Evolutionary conservation across 2,113 vertebrate species (phyloP).

Genomic region (Heteronetta atricapilla): DNA sequence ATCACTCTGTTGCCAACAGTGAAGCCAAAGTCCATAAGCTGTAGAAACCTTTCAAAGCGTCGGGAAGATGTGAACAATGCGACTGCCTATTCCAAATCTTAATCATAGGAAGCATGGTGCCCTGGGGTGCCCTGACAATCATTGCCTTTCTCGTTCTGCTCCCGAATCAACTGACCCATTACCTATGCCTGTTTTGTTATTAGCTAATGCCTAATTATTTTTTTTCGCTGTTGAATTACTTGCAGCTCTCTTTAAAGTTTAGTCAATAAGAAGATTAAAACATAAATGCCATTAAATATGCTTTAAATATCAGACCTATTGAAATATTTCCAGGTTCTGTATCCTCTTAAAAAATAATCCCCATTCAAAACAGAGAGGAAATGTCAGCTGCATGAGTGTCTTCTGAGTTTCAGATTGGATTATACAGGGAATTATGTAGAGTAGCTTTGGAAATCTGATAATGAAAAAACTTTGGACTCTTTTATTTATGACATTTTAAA

Average conservation of each 20-base stretch:
- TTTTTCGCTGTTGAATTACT: conserved; percentile 72
- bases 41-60: background rate
- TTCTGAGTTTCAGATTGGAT: conserved; percentile 77
- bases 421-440: conserved; percentile 76
- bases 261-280: conserved; percentile 83
- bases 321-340: conserved; percentile 77
- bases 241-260: conserved; percentile 72
- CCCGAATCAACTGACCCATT: background rate
- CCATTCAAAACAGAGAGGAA: conserved; percentile 76
- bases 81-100: background rate
- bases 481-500: conserved; percentile 74
- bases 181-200: conserved; percentile 34
- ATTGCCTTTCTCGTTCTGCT: background rate
- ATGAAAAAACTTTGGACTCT: conserved; percentile 67
- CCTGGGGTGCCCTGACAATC: background rate
- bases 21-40: background rate
- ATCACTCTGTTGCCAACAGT: background rate
- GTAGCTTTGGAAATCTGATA: conserved; percentile 75
- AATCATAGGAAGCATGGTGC: background rate
- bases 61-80: background rate
- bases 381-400: conserved; percentile 76
- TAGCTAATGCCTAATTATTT: conserved; percentile 57
- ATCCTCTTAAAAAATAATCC: conserved; percentile 83
- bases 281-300: conserved; percentile 81
- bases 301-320: conserved; percentile 79